Evolutionary conservation across 2,797 vertebrate species (phyloP).

Genomic region (Eutrigla gurnardus): DNA sequence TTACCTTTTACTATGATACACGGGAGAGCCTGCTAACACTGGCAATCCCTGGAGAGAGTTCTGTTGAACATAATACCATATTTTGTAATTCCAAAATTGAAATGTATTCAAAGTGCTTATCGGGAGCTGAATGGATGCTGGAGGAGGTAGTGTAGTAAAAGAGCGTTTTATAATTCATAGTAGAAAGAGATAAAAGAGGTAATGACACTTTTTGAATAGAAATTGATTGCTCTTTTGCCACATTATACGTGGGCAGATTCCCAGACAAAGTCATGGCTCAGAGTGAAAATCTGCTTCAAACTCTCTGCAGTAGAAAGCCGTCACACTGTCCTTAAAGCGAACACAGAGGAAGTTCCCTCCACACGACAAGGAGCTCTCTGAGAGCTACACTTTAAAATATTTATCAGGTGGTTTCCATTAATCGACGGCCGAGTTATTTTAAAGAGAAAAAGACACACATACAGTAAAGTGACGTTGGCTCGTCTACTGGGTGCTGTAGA

Average conservation of each 20-base stretch:
- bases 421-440: conserved; percentile 28
- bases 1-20: neutral
- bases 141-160: too few relatives aligned
- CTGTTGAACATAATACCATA: neutral
- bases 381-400: conserved; percentile 50
- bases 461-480: conserved; percentile 2
- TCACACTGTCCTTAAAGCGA: neutral
- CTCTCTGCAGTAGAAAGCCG: neutral
- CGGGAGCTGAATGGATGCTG: neutral
- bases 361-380: conserved; percentile 6
- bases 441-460: conserved; percentile 14
- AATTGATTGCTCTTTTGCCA: neutral
- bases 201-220: neutral
- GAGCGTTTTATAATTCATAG: neutral
- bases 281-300: neutral
- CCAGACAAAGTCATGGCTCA: neutral
- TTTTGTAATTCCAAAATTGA: neutral
- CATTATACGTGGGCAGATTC: neutral
- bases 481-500: neutral
- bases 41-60: neutral
- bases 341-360: neutral
- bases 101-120: neutral
- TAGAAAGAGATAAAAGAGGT: neutral
- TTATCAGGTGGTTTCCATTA: conserved; percentile 43
- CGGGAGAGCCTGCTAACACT: neutral